Conservation (phyloP, 1,140 invertebrate genomes). For the Drosophila punjabiensis region DNA sequence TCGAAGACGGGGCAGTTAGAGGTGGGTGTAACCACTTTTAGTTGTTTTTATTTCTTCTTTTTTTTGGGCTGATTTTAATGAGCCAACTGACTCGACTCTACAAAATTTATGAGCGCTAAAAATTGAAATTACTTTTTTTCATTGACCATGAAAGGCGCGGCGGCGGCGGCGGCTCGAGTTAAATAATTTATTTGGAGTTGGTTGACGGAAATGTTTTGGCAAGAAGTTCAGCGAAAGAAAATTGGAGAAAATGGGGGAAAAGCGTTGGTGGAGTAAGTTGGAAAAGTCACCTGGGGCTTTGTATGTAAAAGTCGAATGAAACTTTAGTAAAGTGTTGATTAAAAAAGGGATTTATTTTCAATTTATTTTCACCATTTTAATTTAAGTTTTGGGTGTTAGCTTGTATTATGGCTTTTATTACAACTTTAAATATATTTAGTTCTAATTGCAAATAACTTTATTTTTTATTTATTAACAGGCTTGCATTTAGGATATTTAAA, state of each 20-base stretch:
- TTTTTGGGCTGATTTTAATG: slow-evolving; percentile 67
- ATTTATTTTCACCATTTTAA: background rate
- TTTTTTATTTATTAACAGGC: background rate
- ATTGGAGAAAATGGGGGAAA: slow-evolving; percentile 9
- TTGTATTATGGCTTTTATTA: background rate
- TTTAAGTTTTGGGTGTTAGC: no score
- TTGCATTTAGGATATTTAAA: background rate
- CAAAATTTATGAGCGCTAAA: slow-evolving; percentile 75
- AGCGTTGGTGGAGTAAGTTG: background rate
- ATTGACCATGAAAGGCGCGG: slow-evolving; percentile 52
- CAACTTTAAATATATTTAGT: background rate
- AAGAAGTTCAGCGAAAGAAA: slow-evolving; percentile 1
- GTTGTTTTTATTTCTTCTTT: slow-evolving; percentile 4
- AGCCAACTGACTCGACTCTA: slow-evolving; percentile 44
- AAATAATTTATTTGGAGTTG: slow-evolving; percentile 41
- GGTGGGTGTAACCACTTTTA: slow-evolving; percentile 56
- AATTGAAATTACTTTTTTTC: slow-evolving; percentile 76
- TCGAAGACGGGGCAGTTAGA: slow-evolving; percentile 2
- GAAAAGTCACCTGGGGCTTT: slow-evolving; percentile 10
- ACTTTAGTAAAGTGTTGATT: background rate
- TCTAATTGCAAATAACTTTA: background rate
- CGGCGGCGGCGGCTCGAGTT: slow-evolving; percentile 4
- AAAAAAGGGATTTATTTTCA: background rate
- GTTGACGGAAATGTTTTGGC: slow-evolving; percentile 24
- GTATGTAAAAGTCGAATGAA: background rate